phyloP scores from a whole-genome alignment of 2,113 vertebrate genomes.

The Diphyllodes magnificus region DNA sequence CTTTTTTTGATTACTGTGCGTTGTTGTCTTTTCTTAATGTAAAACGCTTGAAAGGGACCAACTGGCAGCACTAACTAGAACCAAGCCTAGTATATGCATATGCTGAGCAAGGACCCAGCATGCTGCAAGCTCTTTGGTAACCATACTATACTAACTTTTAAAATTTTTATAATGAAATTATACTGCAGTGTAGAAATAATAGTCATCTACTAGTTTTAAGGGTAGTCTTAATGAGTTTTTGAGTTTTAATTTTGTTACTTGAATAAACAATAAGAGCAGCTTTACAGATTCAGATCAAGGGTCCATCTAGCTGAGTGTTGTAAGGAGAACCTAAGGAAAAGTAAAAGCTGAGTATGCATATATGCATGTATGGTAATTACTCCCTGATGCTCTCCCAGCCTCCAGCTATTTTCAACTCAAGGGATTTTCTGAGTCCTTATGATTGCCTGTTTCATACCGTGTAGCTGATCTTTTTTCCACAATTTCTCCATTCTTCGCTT shows the following conservation, averaged over 20 bases:
- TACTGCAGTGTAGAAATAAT: neutral
- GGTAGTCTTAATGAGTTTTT: neutral
- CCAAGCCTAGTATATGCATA: neutral
- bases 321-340: neutral
- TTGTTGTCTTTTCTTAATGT: neutral
- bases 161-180: neutral
- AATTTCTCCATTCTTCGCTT: neutral
- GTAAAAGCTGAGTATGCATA: neutral
- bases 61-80: neutral
- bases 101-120: neutral
- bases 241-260: neutral
- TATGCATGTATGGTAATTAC: neutral
- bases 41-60: neutral
- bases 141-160: neutral
- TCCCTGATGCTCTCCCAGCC: neutral
- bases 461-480: neutral
- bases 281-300: neutral
- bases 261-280: neutral
- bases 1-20: neutral
- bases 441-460: neutral
- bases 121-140: neutral
- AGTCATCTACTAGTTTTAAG: neutral
- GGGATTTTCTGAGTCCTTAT: neutral
- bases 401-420: neutral
- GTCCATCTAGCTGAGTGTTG: neutral